A percentile compares a stretch with the other conserved stretches of the same genome.
Evolutionary conservation across 2,797 vertebrate genomes (phyloP).

Genomic region (Sebastes oblongus): DNA sequence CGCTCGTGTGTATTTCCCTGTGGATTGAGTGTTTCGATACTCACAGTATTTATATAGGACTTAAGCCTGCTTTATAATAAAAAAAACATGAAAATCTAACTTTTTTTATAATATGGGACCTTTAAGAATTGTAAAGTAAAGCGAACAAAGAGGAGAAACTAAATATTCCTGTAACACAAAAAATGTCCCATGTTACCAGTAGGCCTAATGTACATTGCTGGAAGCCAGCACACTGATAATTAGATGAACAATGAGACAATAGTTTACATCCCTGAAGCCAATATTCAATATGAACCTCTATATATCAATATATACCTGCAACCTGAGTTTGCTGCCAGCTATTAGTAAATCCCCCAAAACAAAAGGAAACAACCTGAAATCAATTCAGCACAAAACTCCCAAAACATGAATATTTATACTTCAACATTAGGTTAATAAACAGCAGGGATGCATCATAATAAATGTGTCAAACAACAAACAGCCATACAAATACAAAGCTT

Average conservation of each 20-base stretch:
- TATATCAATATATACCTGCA: not conserved
- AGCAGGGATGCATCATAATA: not conserved
- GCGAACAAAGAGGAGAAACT: too few relatives aligned
- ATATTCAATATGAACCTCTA: not conserved
- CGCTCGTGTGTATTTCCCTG: too few relatives aligned
- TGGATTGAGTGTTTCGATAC: too few relatives aligned
- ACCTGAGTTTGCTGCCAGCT: not conserved
- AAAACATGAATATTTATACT: constrained; percentile 22
- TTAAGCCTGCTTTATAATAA: too few relatives aligned
- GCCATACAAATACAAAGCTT: not conserved
- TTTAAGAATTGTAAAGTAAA: too few relatives aligned
- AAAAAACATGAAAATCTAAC: too few relatives aligned
- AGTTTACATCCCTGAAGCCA: not conserved
- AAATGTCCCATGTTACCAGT: not conserved
- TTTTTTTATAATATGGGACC: too few relatives aligned
- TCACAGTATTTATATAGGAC: too few relatives aligned
- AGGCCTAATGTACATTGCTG: not conserved
- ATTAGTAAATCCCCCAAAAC: not conserved
- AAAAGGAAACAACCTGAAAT: constrained; percentile 26
- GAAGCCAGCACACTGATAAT: not conserved
- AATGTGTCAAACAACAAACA: not conserved
- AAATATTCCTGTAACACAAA: not conserved
- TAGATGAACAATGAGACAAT: not conserved
- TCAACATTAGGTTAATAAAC: constrained; percentile 21
- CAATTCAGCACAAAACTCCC: constrained; percentile 4